Evolutionary conservation across 2,888 invertebrate species (phyloP), one percentile per base, ranked within the genome.

Genomic region (Hyles lineata): DNA sequence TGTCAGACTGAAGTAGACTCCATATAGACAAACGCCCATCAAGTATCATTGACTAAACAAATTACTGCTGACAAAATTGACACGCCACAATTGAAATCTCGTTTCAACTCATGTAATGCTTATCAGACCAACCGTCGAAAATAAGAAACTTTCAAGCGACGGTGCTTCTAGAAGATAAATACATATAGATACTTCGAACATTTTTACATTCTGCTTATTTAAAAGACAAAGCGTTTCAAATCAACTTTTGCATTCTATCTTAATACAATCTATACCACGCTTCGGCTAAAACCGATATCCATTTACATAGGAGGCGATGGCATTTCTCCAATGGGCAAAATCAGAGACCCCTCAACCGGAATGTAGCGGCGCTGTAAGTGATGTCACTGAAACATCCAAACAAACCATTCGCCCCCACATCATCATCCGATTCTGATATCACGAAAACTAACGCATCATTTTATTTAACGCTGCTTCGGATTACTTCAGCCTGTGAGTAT

Each of bases 401-500:
- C 80, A 79, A 81, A 83, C 83, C 89, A 86, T 89, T 86, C 83
- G 88, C 88, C 87, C 88, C 77, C 80, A 81, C 83, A 79, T 83
- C 83, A 79, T 79, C 78, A 79, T 69, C 79, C 78, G 81, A 82
- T 76, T 82, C 84, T 88, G 90, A 87, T 90, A 89, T 92, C 91
- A 92, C 88, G 90, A 92, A 86, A 90, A 92, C 90, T 93, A 94
- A 93, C 91, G 90, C 92, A 92, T 93, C 85, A 79, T 89, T 89
- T 91, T 89, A 85, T 91, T 93, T 92, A 90, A 93, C 90, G 95
- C 95, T 90, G 92, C 94, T 87, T 92, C 86, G 94, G 93, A 93
- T 89, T 83, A 82, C 83, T 85, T 86, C 91, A 95, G 95, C 95
- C 95, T 90, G 95, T 95, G 88, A 95, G 95, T 95, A 94, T 88